Conservation (phyloP, 2,888 invertebrate genomes). For the Coleophora deauratella region DNA sequence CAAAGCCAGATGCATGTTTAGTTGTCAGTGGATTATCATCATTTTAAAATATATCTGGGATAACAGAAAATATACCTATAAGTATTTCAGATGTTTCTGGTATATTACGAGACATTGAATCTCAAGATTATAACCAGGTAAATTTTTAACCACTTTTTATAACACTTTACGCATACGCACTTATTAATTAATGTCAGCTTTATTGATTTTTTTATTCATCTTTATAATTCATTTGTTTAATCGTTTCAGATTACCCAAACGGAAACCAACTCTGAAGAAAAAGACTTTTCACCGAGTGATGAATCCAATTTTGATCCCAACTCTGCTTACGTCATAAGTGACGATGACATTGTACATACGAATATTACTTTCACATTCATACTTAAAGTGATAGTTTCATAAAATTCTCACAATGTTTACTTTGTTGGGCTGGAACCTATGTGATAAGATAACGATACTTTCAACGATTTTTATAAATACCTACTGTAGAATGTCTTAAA, state of each 20-base stretch:
- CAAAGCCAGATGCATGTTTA: neutral
- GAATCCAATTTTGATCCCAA: neutral
- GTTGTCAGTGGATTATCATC: neutral
- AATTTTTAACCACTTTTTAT: neutral
- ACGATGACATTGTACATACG: too few species aligned
- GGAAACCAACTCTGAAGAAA: neutral
- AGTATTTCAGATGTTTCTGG: too few species aligned
- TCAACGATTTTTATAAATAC: too few species aligned
- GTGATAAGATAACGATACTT: too few species aligned
- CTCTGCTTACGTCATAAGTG: neutral
- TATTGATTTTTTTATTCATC: neutral
- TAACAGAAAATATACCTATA: neutral
- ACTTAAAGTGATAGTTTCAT: neutral
- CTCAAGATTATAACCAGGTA: neutral
- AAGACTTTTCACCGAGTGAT: neutral
- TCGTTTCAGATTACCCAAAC: neutral
- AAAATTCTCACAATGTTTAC: neutral
- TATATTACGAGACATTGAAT: neutral
- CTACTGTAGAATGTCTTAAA: too few species aligned
- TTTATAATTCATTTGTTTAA: neutral
- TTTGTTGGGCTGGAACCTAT: too few species aligned
- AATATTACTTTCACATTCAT: too few species aligned
- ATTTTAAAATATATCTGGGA: neutral
- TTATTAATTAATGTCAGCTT: neutral
- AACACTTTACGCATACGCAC: neutral